Conservation (phyloP, 2,797 vertebrate species). For the Ctenochaetus hawaiiensis region DNA sequence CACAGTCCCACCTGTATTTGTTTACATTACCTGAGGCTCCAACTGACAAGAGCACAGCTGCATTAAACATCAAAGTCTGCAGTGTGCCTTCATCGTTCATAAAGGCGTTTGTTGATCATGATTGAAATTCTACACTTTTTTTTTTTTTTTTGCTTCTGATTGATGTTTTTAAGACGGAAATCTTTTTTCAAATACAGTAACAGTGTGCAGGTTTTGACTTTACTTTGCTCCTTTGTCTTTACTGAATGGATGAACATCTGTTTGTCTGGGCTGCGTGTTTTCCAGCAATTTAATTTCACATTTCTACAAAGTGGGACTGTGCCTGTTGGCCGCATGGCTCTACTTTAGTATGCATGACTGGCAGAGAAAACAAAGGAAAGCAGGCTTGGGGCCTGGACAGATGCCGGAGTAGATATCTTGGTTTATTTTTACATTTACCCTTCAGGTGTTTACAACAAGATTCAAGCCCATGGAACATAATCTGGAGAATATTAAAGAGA, state of each 20-base stretch:
- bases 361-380: slow-evolving; percentile 57
- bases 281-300: slow-evolving; percentile 58
- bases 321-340: slow-evolving; percentile 46
- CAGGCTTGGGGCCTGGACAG: slow-evolving; percentile 35
- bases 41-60: slow-evolving; percentile 39
- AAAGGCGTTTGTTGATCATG: neutral
- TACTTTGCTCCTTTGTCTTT: slow-evolving; percentile 34
- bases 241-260: slow-evolving; percentile 39
- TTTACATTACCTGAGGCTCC: slow-evolving; percentile 58
- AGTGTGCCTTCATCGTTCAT: neutral
- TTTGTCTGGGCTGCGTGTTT: slow-evolving; percentile 52
- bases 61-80: slow-evolving; percentile 14
- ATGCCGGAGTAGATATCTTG: slow-evolving; percentile 64
- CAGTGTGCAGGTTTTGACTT: neutral
- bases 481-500: slow-evolving; percentile 26
- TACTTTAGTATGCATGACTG: slow-evolving; percentile 64
- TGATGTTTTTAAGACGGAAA: slow-evolving; percentile 2
- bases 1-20: slow-evolving; percentile 55
- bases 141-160: no score
- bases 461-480: slow-evolving; percentile 7
- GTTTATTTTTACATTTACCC: slow-evolving; percentile 51
- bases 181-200: slow-evolving; percentile 4
- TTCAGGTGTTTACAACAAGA: slow-evolving; percentile 30
- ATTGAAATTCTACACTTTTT: neutral
- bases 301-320: slow-evolving; percentile 60